phyloP scores from a whole-genome alignment of 1,140 invertebrate species.

The Ridgeia piscesae region DNA sequence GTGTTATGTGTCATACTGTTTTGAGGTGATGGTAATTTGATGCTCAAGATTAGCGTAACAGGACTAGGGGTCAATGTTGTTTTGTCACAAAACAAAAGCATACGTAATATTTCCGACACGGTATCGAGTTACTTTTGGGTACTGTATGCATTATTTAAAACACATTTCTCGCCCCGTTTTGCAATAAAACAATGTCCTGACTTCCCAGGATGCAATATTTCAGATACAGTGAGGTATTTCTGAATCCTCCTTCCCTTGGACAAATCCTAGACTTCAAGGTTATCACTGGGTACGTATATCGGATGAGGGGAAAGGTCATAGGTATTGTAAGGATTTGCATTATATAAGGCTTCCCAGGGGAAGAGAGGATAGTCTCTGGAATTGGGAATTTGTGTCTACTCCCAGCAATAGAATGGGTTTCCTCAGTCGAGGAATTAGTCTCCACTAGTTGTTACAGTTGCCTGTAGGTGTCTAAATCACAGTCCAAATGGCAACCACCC shows the following conservation, averaged over 20 bases:
- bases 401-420: not conserved
- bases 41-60: not conserved
- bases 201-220: too few relatives aligned
- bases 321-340: not conserved
- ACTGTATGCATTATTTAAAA: too few relatives aligned
- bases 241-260: not conserved
- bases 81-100: not conserved
- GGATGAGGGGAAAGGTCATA: not conserved
- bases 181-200: too few relatives aligned
- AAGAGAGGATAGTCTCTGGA: not conserved
- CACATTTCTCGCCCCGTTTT: too few relatives aligned
- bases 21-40: not conserved
- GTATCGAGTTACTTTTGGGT: too few relatives aligned
- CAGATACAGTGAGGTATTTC: not conserved
- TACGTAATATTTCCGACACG: too few relatives aligned
- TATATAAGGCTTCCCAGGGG: not conserved
- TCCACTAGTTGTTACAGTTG: not conserved
- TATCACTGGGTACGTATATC: too few relatives aligned
- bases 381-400: not conserved
- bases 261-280: not conserved
- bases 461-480: not conserved
- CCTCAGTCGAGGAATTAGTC: not conserved
- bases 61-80: not conserved
- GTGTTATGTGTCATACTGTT: not conserved
- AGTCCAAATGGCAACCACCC: not conserved